Conservation (phyloP, 2,797 vertebrate genomes). For the Poecilia velifera region DNA sequence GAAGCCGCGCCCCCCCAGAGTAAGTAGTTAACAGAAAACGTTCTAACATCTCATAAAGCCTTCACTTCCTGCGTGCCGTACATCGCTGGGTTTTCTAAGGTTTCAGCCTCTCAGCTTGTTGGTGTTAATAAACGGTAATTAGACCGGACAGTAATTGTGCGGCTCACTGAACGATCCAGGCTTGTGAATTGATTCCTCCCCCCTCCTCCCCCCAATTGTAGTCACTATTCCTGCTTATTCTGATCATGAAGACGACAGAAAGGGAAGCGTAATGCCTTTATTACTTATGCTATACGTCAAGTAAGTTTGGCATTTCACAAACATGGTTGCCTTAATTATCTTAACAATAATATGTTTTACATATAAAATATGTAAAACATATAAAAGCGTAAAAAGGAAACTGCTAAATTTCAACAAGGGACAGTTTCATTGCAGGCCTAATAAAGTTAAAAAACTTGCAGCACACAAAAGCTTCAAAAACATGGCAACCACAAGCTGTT, state of each 20-base stretch:
- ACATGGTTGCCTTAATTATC: neutral
- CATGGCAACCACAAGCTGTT: constrained; percentile 6
- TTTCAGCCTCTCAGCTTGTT: constrained; percentile 11
- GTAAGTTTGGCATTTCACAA: neutral
- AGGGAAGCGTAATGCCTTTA: neutral
- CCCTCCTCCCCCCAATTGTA: neutral
- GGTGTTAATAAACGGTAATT: constrained; percentile 59
- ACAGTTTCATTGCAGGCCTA: neutral
- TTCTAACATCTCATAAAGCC: constrained; percentile 30
- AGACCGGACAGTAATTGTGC: constrained; percentile 63
- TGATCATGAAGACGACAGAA: neutral
- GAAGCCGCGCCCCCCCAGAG: neutral
- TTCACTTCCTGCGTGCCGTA: neutral
- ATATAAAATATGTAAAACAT: neutral
- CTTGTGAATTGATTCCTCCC: constrained; percentile 10
- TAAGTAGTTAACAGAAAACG: constrained; percentile 3
- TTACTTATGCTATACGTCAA: neutral
- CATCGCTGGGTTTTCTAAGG: constrained; percentile 20
- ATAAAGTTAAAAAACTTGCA: constrained; percentile 12
- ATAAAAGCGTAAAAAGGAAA: neutral
- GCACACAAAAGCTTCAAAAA: neutral
- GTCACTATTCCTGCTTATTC: neutral
- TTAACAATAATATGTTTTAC: too few species aligned
- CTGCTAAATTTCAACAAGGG: neutral
- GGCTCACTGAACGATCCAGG: constrained; percentile 34